A percentile compares a stretch with the other conserved stretches of the same genome.
Conservation (phyloP, 2,797 vertebrate genomes). For the Glyptemys insculpta region DNA sequence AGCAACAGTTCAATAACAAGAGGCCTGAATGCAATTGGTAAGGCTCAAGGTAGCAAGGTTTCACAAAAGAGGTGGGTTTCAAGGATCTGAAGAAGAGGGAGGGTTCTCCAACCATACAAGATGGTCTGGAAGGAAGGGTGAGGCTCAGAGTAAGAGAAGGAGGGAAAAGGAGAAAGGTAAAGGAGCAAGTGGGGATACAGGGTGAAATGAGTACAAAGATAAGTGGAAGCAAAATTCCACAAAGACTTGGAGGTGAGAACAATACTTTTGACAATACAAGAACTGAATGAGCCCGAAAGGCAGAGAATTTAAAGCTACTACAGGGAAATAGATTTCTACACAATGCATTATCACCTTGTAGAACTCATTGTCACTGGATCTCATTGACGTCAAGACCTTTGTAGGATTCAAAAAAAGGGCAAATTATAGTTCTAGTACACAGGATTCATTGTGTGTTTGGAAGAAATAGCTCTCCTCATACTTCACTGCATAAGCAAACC, state of each 20-base stretch:
- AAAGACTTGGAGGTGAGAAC: not conserved
- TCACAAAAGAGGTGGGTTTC: not conserved
- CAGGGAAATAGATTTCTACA: constrained; percentile 29
- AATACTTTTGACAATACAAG: constrained; percentile 13
- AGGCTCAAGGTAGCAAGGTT: constrained; percentile 5
- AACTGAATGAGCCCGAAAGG: constrained; percentile 6
- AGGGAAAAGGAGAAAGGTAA: not conserved
- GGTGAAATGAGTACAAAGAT: constrained; percentile 13
- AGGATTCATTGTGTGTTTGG: constrained; percentile 33
- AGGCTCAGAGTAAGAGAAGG: not conserved
- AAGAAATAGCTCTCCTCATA: not conserved
- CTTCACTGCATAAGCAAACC: constrained; percentile 11
- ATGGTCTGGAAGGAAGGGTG: not conserved
- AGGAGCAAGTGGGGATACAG: not conserved
- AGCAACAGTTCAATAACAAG: not conserved
- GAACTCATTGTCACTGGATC: constrained; percentile 40
- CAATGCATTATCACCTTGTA: constrained; percentile 16
- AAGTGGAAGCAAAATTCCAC: not conserved
- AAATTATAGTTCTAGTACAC: constrained; percentile 24
- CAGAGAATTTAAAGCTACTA: constrained; percentile 8
- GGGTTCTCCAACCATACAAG: not conserved
- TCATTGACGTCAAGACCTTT: constrained; percentile 46
- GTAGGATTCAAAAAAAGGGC: constrained; percentile 36
- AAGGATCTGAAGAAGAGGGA: not conserved
- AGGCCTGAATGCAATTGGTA: not conserved